phyloP scores from a whole-genome alignment of 2,797 vertebrate genomes.

The Scolopax rusticola region DNA sequence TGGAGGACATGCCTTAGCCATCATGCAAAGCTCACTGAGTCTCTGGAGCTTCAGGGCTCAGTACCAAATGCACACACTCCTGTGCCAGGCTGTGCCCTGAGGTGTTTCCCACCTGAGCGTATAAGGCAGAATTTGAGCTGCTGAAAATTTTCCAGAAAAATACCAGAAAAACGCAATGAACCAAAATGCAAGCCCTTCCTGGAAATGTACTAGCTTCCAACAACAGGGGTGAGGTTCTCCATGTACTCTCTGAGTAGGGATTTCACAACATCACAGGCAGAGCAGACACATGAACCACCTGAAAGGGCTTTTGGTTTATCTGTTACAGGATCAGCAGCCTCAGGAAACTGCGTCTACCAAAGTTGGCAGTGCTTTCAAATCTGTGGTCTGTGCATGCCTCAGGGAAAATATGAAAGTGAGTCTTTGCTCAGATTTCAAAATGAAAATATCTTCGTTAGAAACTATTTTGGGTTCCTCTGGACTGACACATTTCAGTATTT shows the following conservation, averaged over 20 bases:
- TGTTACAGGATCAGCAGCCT: not conserved
- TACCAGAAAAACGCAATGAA: not conserved
- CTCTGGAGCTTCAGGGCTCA: not conserved
- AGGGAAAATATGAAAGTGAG: not conserved
- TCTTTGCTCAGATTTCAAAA: not conserved
- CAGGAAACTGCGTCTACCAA: not conserved
- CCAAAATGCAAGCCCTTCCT: not conserved
- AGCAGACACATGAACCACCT: not conserved
- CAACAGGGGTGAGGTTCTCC: not conserved
- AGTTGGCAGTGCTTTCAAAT: not conserved
- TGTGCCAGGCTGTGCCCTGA: not conserved
- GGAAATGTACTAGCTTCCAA: not conserved
- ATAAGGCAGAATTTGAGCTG: not conserved
- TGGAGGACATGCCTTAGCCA: not conserved
- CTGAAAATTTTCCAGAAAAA: not conserved
- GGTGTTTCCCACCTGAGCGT: not conserved
- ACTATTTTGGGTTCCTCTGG: not conserved
- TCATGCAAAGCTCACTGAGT: not conserved
- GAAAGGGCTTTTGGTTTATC: not conserved
- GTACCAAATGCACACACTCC: rapidly evolving
- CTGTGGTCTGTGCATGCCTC: not conserved
- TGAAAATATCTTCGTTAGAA: not conserved
- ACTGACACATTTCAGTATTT: not conserved
- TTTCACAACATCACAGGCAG: not conserved
- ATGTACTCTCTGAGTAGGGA: not conserved